Conservation (phyloP, 2,113 vertebrate genomes). For the Megaceryle torquata region DNA sequence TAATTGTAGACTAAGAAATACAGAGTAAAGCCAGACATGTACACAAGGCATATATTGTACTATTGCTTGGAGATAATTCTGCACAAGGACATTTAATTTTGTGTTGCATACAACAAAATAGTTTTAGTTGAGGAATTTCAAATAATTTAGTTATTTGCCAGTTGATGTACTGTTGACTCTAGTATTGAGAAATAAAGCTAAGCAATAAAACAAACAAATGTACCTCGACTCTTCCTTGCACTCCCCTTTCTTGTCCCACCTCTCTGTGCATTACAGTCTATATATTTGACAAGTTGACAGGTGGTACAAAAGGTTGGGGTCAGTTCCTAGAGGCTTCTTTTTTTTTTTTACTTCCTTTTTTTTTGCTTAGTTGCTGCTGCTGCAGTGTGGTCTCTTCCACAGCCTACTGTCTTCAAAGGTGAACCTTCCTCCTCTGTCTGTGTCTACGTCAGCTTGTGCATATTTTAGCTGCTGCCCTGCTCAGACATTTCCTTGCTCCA, state of each 20-base stretch:
- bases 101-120: neutral
- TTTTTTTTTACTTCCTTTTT: neutral
- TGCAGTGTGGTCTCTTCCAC: rapidly evolving
- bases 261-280: rapidly evolving
- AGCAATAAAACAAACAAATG: neutral
- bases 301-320: neutral
- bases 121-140: neutral
- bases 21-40: neutral
- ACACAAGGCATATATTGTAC: neutral
- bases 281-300: neutral
- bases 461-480: neutral
- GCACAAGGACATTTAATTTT: neutral
- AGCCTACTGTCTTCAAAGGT: neutral
- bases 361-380: neutral
- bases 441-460: neutral
- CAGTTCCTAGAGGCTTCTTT: neutral
- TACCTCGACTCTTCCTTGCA: neutral
- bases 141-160: neutral
- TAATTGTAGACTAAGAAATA: neutral
- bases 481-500: neutral
- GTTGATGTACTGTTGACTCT: too few species aligned
- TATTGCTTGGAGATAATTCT: neutral
- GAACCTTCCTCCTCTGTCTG: neutral
- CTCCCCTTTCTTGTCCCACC: neutral
- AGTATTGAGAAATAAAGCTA: neutral